Evolutionary conservation across 2,113 vertebrate species (phyloP).

Genomic region (Muntiacus muntjak): DNA sequence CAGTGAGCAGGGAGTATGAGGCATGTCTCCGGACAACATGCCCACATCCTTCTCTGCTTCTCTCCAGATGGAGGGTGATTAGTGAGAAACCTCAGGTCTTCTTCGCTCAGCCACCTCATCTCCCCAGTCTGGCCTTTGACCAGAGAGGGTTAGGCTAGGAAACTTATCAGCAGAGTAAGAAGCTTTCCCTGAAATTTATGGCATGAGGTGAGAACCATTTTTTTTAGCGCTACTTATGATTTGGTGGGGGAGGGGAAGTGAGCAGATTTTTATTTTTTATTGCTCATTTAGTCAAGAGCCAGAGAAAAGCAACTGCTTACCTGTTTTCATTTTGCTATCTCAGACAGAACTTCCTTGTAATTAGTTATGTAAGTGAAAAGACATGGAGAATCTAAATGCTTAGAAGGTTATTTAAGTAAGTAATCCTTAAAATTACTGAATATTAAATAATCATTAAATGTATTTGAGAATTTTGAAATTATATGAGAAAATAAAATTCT

Average conservation of each 20-base stretch:
- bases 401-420: background rate
- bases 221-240: background rate
- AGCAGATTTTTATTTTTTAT: background rate
- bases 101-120: background rate
- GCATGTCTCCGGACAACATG: background rate
- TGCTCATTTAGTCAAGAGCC: background rate
- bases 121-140: background rate
- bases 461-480: constrained; percentile 1
- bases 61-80: background rate
- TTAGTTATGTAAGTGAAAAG: background rate
- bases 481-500: constrained; percentile 24
- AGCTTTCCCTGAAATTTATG: background rate
- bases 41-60: background rate
- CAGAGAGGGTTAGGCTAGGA: background rate
- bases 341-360: background rate
- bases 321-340: background rate
- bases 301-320: background rate
- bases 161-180: background rate
- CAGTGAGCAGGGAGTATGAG: background rate
- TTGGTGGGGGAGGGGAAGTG: background rate
- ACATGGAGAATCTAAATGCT: background rate
- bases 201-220: background rate
- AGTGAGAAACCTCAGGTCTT: background rate
- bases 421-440: background rate
- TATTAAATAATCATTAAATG: background rate